Base-by-base conservation (phyloP, 2,797 vertebrate genomes). In the Phalloptychus januarius region DNA sequence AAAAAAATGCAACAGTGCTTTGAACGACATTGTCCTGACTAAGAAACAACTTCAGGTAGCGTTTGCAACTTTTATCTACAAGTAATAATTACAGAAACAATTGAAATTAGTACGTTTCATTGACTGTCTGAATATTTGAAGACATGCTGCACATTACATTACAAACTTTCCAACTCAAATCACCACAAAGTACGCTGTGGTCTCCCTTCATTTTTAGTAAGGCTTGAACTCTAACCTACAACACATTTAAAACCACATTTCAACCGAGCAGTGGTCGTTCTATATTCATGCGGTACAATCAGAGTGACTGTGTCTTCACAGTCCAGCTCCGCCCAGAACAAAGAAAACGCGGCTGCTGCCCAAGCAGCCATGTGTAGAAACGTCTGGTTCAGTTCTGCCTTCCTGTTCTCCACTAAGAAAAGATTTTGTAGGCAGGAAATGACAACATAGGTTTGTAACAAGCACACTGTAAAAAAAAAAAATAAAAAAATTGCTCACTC, bases 261-360 rank as follows among this genome's bases (percentile, higher is more conserved):
- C 75, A 71, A 56, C 84, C 71, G 82, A 82, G 81, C 79, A 91
- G 86, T 83, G 88, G 73, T 85, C 77, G 84, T 79, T 73, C 72
- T 65, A 36, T 78, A 75, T 88, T 86, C 88, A 92, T 91, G 86
- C 85, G 79, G 84, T 83, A 84, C 89, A 91, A 88, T 87, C 88
- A 87, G 91, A 94, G 87, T 90, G 85, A 89, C 87, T 69, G 84
- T 87, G 84, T 89, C 88, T 83, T 85, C 72, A 78, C 58, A 72
- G 88, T 71, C 87, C 63, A 85, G 85, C 80, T 82, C 56, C 84
- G 78, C 67, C 74, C 80, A 76, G 79, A 87, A 85, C 85, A 84
- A 90, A 86, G 70, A 71, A 86, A 82, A 92, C 89, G 48, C 83
- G 81, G 86, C 85, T 87, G 69, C 81, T 83, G 83, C 85, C 82